Evolutionary conservation across 1,140 invertebrate genomes (phyloP), one percentile per base, ranked within the genome.

Genomic region (Tetragnatha versicolor): DNA sequence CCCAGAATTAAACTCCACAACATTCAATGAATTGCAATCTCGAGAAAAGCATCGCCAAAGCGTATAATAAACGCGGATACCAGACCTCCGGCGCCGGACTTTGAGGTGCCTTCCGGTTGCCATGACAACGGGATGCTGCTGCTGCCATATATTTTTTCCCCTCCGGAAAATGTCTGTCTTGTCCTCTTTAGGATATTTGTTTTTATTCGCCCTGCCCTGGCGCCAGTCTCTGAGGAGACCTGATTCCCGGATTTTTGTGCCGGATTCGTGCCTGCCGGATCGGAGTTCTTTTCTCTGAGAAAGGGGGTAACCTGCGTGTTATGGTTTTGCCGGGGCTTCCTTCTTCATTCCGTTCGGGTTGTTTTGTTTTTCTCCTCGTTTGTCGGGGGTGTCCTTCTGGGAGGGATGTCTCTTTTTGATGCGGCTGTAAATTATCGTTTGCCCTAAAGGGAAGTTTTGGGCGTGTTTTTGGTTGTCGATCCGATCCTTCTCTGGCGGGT

Each of bases 121-220:
- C 55, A 29, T 25, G 37, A 55, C n/a, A 42, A 73, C 53, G 42
- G 69, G 69, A 47, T 33, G 69, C 69, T 58, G 69, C 47, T 42
- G 55, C 45, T 31, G 58, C 29, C 39, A 37, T 61, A 37, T 20
- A n/a, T 39, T 7, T 29, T 14, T 31, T 58, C 29, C 33, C 39
- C 29, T 70, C 49, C 69, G 69, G 69, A 73, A 73, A 73, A 73
- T 60, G 69, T 73, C 69, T 73, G 37, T 73, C 69, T 39, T 69
- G 66, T 60, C 53, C 69, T 60, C 55, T 31, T 60, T 58, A 39
- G 51, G 68, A 42, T 58, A 12, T 33, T 35, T 55, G 53, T 14
- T 51, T 51, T 73, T 31, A 17, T 25, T 22, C 25, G 61, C 25
- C 39, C 37, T 25, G 61, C 49, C 25, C 69, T 60, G 69, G 69